Conservation (phyloP, 2,888 invertebrate species). For the Ectemnius continuus region DNA sequence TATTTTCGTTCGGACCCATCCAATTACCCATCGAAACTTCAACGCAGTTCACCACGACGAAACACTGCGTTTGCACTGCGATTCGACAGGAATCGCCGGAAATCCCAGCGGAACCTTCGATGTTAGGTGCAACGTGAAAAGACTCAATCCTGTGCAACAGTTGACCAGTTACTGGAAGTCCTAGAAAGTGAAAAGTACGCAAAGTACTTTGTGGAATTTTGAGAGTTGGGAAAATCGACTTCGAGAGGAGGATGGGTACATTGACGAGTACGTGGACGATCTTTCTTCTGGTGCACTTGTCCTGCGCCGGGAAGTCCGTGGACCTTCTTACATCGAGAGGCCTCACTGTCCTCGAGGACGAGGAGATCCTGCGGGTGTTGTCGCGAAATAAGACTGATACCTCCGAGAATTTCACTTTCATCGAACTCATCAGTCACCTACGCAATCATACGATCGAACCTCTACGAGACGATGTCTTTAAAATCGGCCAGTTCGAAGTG, state of each 20-base stretch:
- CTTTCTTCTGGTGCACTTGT: constrained; percentile 29
- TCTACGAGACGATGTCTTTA: constrained; percentile 34
- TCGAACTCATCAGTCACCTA: constrained; percentile 63
- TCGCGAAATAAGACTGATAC: constrained; percentile 58
- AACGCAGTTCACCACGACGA: no score
- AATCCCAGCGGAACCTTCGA: no score
- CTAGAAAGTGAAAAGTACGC: no score
- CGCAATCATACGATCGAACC: constrained; percentile 53
- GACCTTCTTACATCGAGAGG: constrained; percentile 60
- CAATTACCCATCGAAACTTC: no score
- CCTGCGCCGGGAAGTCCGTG: constrained; percentile 61
- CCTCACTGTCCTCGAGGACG: constrained; percentile 63
- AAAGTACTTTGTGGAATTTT: no score
- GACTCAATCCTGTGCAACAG: no score
- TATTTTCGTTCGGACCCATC: no score
- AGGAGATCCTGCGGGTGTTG: constrained; percentile 69
- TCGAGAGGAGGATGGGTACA: constrained; percentile 23
- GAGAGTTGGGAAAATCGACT: neutral
- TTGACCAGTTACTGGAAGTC: no score
- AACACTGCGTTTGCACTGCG: no score
- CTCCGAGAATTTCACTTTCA: constrained; percentile 68
- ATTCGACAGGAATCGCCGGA: no score
- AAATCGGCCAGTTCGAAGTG: constrained; percentile 26
- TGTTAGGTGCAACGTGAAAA: no score
- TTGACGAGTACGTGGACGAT: constrained; percentile 34